These are phyloP conservation scores for Myzus persicae DNA, from an alignment of 1,140 invertebrate genomes.

Conservation along the genomic window DNA sequence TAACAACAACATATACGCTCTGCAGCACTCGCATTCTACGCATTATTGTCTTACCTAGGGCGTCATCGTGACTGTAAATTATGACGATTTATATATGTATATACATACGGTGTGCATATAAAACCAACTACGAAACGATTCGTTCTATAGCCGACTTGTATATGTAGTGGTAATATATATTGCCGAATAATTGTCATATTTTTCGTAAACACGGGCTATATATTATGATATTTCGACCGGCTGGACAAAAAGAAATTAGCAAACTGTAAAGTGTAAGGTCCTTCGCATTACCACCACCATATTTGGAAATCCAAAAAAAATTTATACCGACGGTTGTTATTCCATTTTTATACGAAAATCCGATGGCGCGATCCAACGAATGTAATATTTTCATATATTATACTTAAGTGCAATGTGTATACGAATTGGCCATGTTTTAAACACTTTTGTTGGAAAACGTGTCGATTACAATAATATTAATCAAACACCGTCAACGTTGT, in stretches of 20 bases:
- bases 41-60: conserved; percentile 6
- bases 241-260: neutral
- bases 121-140: neutral
- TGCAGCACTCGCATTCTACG: neutral
- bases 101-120: neutral
- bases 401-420: no score
- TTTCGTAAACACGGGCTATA: no score
- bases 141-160: neutral
- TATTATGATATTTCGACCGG: neutral
- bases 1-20: neutral
- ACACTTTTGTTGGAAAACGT: neutral
- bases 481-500: neutral
- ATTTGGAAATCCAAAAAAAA: no score
- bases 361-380: neutral
- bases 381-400: no score
- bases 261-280: no score
- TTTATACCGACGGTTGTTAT: no score
- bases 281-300: no score
- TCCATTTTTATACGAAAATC: no score
- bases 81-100: no score
- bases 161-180: neutral
- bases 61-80: neutral
- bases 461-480: neutral
- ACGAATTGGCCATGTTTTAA: no score
- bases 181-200: neutral